These are phyloP conservation scores for Hiodon tergisus DNA, from an alignment of 2,113 vertebrate genomes.

Conservation along the genomic window DNA sequence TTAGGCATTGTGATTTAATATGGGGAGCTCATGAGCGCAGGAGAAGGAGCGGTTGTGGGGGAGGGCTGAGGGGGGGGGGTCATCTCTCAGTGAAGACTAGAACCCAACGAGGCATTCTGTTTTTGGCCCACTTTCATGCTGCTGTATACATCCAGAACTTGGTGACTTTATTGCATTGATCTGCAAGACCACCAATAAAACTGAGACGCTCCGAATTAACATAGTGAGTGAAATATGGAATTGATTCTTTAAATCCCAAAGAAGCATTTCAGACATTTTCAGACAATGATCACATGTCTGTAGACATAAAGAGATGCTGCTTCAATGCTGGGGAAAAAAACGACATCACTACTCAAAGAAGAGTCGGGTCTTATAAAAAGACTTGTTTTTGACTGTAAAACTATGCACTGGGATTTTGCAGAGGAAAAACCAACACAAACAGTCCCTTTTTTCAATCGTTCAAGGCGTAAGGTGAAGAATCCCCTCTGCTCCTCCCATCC, in stretches of 20 bases:
- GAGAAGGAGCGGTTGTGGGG: background rate
- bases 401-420: no score
- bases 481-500: background rate
- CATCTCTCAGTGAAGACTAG: background rate
- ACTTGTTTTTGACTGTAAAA: no score
- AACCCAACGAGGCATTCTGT: background rate
- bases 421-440: background rate
- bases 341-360: no score
- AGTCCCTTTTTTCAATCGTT: background rate
- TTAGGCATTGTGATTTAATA: constrained; percentile 28
- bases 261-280: background rate
- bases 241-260: constrained; percentile 1
- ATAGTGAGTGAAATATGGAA: background rate
- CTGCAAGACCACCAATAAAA: constrained; percentile 29
- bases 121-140: constrained; percentile 13
- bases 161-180: constrained; percentile 25
- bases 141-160: constrained; percentile 16
- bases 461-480: background rate
- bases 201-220: constrained; percentile 10
- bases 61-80: background rate
- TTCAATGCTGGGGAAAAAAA: no score
- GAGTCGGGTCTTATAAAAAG: no score
- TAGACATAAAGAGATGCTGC: no score
- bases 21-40: constrained; percentile 17
- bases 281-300: no score